phyloP scores from a whole-genome alignment of 2,888 invertebrate genomes.

The Trichopoda pennipes region DNA sequence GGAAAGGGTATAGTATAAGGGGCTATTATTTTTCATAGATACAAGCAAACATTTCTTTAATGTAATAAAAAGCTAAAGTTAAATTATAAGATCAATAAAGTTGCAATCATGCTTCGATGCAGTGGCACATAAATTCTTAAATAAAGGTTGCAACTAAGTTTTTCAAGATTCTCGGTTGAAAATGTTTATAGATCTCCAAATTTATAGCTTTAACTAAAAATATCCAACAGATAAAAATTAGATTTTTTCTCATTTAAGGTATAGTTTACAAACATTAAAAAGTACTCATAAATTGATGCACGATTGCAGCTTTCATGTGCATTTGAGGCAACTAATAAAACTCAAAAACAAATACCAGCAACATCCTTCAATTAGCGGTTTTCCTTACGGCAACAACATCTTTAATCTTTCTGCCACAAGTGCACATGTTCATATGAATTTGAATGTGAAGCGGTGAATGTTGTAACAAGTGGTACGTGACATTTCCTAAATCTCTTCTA shows the following conservation, averaged over 20 bases:
- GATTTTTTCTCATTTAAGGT: too few relatives aligned
- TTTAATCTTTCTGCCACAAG: slow-evolving; percentile 53
- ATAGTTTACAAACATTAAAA: not conserved
- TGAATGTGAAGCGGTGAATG: slow-evolving; percentile 33
- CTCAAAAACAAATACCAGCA: slow-evolving; percentile 20
- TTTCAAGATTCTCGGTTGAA: too few relatives aligned
- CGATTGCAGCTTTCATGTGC: slow-evolving; percentile 11
- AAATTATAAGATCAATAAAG: too few relatives aligned
- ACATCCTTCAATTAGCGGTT: slow-evolving; percentile 69
- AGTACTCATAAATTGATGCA: not conserved
- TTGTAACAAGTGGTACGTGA: slow-evolving; percentile 69
- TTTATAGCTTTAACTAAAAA: too few relatives aligned
- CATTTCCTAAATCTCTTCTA: slow-evolving; percentile 68
- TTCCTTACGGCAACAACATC: slow-evolving; percentile 63
- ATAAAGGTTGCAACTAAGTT: too few relatives aligned
- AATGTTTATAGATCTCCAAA: too few relatives aligned
- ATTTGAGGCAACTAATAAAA: slow-evolving; percentile 16
- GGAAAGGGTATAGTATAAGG: too few relatives aligned
- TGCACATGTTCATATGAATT: not conserved
- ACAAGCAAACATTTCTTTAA: not conserved
- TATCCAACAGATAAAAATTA: too few relatives aligned
- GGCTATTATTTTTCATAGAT: too few relatives aligned
- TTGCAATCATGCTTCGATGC: too few relatives aligned
- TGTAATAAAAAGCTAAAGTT: too few relatives aligned
- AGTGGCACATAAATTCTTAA: too few relatives aligned